Evolutionary conservation across 2,888 invertebrate species (phyloP).

Genomic region (Rhamnusium bicolor): DNA sequence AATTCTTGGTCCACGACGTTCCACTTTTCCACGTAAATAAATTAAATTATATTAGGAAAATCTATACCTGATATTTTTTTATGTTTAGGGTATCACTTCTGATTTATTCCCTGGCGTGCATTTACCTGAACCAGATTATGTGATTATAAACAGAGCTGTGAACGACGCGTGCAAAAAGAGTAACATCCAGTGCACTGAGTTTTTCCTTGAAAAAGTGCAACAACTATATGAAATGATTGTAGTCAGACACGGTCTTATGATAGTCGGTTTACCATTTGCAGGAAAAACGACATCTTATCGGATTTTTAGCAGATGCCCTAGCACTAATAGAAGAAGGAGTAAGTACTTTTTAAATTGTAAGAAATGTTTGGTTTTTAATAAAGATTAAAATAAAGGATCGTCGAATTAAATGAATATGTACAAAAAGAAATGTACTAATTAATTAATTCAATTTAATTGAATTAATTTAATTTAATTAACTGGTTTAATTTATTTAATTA

Average conservation of each 20-base stretch:
- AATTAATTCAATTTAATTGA: too few species aligned
- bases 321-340: conserved; percentile 84
- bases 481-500: too few species aligned
- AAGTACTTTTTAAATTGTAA: conserved; percentile 29
- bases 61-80: conserved; percentile 14
- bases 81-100: conserved; percentile 87
- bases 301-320: conserved; percentile 85
- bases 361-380: too few species aligned
- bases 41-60: not conserved
- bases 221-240: conserved; percentile 97
- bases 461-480: too few species aligned
- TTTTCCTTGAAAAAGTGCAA: conserved; percentile 91
- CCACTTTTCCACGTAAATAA: conserved; percentile 85
- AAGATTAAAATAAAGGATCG: too few species aligned
- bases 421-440: too few species aligned
- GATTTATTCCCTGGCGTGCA: conserved; percentile 93
- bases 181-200: conserved; percentile 88
- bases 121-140: conserved; percentile 86
- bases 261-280: conserved; percentile 93
- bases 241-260: conserved; percentile 94
- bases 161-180: conserved; percentile 78
- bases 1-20: conserved; percentile 91
- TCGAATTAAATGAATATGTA: too few species aligned
- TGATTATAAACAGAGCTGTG: conserved; percentile 78
- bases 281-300: conserved; percentile 92